Conservation (phyloP, 2,888 invertebrate species). For the Drosophila borealis region DNA sequence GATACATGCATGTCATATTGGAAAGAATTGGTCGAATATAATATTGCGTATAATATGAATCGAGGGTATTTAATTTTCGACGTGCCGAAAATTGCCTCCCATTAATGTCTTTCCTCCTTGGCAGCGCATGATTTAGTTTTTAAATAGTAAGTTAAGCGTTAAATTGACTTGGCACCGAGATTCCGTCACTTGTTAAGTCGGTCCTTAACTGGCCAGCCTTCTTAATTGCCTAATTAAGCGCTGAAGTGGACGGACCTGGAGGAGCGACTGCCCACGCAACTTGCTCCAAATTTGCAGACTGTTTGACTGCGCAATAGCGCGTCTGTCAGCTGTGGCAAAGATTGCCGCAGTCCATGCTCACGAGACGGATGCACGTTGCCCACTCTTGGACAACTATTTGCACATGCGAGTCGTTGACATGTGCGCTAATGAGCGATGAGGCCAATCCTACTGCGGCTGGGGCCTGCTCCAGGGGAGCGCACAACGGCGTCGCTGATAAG, state of each 20-base stretch:
- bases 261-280: conserved; percentile 61
- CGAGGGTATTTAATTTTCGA: too few species aligned
- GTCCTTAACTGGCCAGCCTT: conserved; percentile 54
- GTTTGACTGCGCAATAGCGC: conserved; percentile 23
- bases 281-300: conserved; percentile 50
- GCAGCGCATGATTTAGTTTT: conserved; percentile 54
- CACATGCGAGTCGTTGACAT: conserved; percentile 56
- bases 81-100: too few species aligned
- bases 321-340: conserved; percentile 13
- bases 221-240: conserved; percentile 75
- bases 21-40: too few species aligned
- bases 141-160: conserved; percentile 75
- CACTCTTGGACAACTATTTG: conserved; percentile 28
- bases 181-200: conserved; percentile 37
- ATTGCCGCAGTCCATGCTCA: conserved; percentile 16
- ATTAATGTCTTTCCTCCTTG: conserved; percentile 9
- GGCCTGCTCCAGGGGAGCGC: conserved; percentile 2
- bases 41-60: too few species aligned
- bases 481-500: conserved; percentile 52
- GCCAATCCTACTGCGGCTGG: not conserved
- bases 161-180: conserved; percentile 69
- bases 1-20: too few species aligned
- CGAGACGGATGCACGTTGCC: conserved; percentile 20
- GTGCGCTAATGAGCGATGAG: conserved; percentile 63
- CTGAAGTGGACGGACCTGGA: conserved; percentile 37